A percentile compares a stretch with the other conserved stretches of the same genome.
Evolutionary conservation across 2,797 vertebrate species (phyloP).

Genomic region (Champsocephalus esox): DNA sequence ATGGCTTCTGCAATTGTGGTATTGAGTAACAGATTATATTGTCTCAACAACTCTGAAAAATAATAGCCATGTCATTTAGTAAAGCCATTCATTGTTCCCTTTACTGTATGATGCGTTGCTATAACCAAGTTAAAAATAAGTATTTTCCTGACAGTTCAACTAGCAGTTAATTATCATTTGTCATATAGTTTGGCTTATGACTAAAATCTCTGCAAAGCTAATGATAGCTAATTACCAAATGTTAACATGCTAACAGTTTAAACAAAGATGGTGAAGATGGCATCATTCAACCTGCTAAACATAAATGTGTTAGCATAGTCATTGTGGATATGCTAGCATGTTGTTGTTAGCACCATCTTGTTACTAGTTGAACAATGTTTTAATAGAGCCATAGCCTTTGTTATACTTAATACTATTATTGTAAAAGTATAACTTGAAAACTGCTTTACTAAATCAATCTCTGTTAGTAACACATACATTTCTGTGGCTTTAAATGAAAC

Average conservation of each 20-base stretch:
- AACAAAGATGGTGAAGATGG: background rate
- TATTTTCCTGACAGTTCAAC: background rate
- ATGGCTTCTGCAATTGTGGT: background rate
- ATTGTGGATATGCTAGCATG: background rate
- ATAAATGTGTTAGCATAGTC: background rate
- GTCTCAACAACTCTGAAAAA: background rate
- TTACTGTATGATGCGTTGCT: background rate
- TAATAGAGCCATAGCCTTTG: background rate
- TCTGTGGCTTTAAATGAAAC: background rate
- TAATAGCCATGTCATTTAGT: too few relatives aligned
- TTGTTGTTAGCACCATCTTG: background rate
- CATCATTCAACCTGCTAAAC: background rate
- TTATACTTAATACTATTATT: background rate
- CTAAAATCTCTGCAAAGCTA: background rate
- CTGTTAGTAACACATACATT: too few relatives aligned
- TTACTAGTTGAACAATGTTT: too few relatives aligned
- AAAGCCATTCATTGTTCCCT: background rate
- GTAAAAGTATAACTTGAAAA: too few relatives aligned
- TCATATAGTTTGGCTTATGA: background rate
- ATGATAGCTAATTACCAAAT: background rate
- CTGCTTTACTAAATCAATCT: too few relatives aligned
- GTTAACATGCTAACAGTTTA: background rate
- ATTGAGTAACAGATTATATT: background rate
- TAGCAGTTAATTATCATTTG: background rate
- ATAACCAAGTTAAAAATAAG: background rate